Evolutionary conservation across 2,113 vertebrate genomes (phyloP).

Genomic region (Sciurus niger): DNA sequence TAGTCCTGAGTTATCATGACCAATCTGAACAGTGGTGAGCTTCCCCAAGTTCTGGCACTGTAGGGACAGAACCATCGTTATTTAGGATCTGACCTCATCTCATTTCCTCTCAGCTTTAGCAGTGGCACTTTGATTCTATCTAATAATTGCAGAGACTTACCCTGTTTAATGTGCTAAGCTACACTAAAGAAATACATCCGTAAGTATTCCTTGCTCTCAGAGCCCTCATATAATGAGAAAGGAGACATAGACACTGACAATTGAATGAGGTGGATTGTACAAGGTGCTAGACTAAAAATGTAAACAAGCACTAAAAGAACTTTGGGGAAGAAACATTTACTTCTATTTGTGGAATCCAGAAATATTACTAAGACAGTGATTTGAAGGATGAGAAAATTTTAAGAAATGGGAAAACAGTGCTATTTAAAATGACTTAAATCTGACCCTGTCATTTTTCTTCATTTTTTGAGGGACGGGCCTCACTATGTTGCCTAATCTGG

Average conservation of each 20-base stretch:
- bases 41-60: conserved; percentile 99
- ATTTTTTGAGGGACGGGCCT: background rate
- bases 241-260: background rate
- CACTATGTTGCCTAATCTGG: too few relatives aligned
- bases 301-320: background rate
- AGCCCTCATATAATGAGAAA: background rate
- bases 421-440: background rate
- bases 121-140: background rate
- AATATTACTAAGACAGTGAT: background rate
- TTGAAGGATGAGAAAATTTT: background rate
- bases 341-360: conserved; percentile 15
- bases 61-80: conserved; percentile 81
- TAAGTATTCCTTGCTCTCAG: background rate
- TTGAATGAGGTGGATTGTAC: background rate
- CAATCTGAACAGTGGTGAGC: conserved; percentile 97
- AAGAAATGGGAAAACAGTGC: background rate
- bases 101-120: background rate
- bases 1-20: conserved; percentile 98
- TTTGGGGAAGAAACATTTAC: background rate
- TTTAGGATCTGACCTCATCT: background rate
- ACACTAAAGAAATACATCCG: background rate
- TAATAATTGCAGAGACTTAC: background rate
- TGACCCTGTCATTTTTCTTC: background rate
- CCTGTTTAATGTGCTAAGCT: background rate
- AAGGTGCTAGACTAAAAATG: background rate